Conservation (phyloP, 2,888 invertebrate genomes). For the Anaspis maculata region DNA sequence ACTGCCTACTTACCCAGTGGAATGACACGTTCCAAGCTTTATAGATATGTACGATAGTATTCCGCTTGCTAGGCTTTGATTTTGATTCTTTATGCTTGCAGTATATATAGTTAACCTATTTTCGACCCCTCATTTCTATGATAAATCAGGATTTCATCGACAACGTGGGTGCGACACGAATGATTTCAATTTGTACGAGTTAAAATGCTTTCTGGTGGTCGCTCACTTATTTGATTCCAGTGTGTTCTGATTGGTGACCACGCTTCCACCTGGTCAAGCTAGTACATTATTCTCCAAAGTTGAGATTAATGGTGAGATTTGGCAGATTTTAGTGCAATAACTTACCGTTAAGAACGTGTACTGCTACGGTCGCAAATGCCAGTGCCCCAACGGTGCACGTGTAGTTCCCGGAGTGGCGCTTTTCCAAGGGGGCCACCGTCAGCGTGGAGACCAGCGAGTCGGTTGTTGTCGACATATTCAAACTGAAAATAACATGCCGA, state of each 20-base stretch:
- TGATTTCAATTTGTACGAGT: too few species aligned
- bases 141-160: too few species aligned
- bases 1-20: too few species aligned
- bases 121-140: too few species aligned
- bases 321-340: conserved; percentile 29
- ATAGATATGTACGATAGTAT: too few species aligned
- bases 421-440: conserved; percentile 47
- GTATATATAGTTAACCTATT: too few species aligned
- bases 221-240: conserved; percentile 18
- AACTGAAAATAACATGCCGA: conserved; percentile 35
- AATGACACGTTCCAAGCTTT: too few species aligned
- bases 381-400: conserved; percentile 45
- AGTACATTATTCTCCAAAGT: conserved; percentile 27
- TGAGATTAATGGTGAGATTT: conserved; percentile 30
- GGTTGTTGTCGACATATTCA: conserved; percentile 40
- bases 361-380: conserved; percentile 50
- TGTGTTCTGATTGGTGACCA: conserved; percentile 21
- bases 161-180: too few species aligned
- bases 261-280: conserved; percentile 19
- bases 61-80: too few species aligned
- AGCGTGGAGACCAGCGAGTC: conserved; percentile 44
- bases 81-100: too few species aligned
- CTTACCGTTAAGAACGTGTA: conserved; percentile 56
- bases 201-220: too few species aligned
- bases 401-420: conserved; percentile 53